A percentile compares a stretch with the other conserved stretches of the same genome.
phyloP scores from a whole-genome alignment of 2,113 vertebrate genomes.

The Perognathus longimembris region DNA sequence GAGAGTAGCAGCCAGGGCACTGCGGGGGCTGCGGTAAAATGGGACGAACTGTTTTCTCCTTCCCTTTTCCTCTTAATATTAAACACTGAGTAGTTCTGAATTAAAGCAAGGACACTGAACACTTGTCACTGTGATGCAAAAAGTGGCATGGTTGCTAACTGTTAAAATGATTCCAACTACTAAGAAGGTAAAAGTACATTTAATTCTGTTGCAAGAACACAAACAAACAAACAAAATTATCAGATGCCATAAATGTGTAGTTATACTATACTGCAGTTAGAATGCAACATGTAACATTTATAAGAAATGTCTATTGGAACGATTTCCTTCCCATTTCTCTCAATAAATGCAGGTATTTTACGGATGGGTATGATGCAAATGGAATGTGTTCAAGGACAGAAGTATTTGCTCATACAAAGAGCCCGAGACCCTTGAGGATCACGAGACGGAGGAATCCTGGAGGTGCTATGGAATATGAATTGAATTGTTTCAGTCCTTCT shows the following conservation, averaged over 20 bases:
- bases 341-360: constrained; percentile 33
- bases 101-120: constrained; percentile 52
- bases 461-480: background rate
- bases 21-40: constrained; percentile 67
- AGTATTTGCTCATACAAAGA: background rate
- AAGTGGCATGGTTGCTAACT: constrained; percentile 58
- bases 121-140: constrained; percentile 13
- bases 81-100: constrained; percentile 26
- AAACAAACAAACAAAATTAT: background rate
- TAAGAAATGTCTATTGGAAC: background rate
- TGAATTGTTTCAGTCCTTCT: background rate
- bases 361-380: constrained; percentile 5
- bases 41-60: background rate
- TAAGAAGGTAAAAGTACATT: background rate
- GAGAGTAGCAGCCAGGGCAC: constrained; percentile 44
- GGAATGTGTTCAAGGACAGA: background rate
- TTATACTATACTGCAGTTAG: constrained; percentile 2
- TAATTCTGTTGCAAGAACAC: constrained; percentile 47
- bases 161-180: constrained; percentile 63
- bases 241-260: background rate
- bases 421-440: background rate
- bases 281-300: background rate
- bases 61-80: constrained; percentile 48
- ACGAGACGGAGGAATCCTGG: background rate
- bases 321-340: background rate